These are phyloP conservation scores for Cryptus armator DNA, from an alignment of 2,888 invertebrate genomes.

Conservation along the genomic window DNA sequence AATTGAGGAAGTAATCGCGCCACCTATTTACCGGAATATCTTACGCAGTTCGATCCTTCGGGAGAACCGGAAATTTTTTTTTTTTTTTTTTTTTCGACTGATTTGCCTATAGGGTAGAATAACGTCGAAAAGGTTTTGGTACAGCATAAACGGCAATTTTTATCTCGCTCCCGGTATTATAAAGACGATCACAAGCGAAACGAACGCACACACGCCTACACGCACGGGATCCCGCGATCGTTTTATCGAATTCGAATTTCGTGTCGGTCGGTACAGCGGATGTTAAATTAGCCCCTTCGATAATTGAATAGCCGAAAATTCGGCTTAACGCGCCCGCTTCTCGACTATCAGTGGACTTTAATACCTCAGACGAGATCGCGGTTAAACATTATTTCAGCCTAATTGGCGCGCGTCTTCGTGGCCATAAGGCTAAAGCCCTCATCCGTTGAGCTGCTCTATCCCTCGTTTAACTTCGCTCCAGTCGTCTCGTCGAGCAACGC, in stretches of 20 bases:
- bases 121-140: slow-evolving; percentile 3
- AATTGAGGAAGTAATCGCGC: no score
- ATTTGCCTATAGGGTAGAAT: neutral
- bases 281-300: slow-evolving; percentile 56
- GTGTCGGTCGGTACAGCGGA: slow-evolving; percentile 6
- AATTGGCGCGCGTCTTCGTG: slow-evolving; percentile 61
- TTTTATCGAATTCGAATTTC: slow-evolving; percentile 38
- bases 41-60: no score
- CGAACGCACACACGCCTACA: neutral
- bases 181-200: neutral
- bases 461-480: slow-evolving; percentile 19
- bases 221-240: slow-evolving; percentile 36
- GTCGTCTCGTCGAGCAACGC: slow-evolving; percentile 47
- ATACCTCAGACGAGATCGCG: slow-evolving; percentile 36
- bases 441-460: slow-evolving; percentile 23
- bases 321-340: slow-evolving; percentile 39
- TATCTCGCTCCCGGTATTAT: slow-evolving; percentile 35
- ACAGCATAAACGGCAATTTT: slow-evolving; percentile 27
- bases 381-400: slow-evolving; percentile 62
- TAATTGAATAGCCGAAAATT: slow-evolving; percentile 71
- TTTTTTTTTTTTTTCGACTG: no score
- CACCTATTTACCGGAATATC: no score
- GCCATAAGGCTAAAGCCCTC: slow-evolving; percentile 47
- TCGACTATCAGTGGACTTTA: slow-evolving; percentile 19
- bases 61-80: no score